phyloP scores from a whole-genome alignment of 2,113 vertebrate genomes.

The Campylomormyrus numenius region DNA sequence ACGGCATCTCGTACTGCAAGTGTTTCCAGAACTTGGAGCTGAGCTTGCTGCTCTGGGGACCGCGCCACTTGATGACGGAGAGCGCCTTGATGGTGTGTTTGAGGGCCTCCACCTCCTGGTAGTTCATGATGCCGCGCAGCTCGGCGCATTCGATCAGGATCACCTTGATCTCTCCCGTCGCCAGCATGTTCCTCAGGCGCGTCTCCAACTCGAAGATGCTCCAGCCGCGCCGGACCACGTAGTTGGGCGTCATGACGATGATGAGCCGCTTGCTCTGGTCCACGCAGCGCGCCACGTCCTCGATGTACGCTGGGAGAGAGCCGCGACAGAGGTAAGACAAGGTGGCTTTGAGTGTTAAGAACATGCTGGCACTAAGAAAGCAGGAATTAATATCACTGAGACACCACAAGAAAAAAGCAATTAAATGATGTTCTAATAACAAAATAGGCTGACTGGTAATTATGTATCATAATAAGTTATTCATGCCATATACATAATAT shows the following conservation, averaged over 20 bases:
- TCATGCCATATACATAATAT: background rate
- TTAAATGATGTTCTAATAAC: background rate
- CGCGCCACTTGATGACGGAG: conserved; percentile 94
- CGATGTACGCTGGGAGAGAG: conserved; percentile 82
- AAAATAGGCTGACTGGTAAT: background rate
- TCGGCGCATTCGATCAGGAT: conserved; percentile 97
- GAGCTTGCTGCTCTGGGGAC: conserved; percentile 94
- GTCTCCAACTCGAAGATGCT: conserved; percentile 99
- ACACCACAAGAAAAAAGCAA: background rate
- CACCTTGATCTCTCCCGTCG: conserved; percentile 94
- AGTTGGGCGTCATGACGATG: conserved; percentile 97
- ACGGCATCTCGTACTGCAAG: conserved; percentile 98
- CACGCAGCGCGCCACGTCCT: conserved; percentile 95
- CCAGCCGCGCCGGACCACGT: conserved; percentile 94
- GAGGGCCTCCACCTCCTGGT: conserved; percentile 96
- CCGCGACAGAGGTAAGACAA: conserved; percentile 28
- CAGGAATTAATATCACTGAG: background rate
- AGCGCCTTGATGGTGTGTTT: conserved; percentile 96
- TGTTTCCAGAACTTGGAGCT: conserved; percentile 99
- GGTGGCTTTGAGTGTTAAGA: no score
- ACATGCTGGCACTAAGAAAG: background rate
- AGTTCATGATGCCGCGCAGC: conserved; percentile 96
- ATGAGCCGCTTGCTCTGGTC: conserved; percentile 98
- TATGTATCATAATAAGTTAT: background rate
- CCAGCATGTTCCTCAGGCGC: conserved; percentile 91